phyloP scores from a whole-genome alignment of 2,797 vertebrate species.

The Intellagama lesueurii region DNA sequence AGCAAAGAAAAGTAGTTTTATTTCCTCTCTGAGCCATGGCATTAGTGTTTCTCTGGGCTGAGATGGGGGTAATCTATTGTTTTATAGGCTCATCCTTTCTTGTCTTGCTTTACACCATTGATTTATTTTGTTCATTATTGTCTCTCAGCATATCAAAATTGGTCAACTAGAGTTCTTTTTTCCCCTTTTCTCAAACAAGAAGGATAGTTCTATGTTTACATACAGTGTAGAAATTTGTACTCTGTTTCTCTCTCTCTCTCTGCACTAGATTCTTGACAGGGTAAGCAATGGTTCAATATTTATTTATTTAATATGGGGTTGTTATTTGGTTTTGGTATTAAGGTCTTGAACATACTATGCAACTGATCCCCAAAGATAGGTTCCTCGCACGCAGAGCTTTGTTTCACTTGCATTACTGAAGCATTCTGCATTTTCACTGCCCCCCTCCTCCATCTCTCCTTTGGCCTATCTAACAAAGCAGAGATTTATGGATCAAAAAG shows the following conservation, averaged over 20 bases:
- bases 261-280: not conserved
- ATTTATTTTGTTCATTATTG: slow-evolving; percentile 28
- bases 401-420: not conserved
- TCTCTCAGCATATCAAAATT: not conserved
- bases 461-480: not conserved
- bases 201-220: not conserved
- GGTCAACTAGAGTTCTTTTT: slow-evolving; percentile 2
- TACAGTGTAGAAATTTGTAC: not conserved
- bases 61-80: slow-evolving; percentile 5
- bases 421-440: not conserved
- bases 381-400: not conserved
- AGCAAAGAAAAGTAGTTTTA: not conserved
- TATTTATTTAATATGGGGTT: too few relatives aligned
- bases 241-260: not conserved
- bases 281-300: not conserved
- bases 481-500: slow-evolving; percentile 20
- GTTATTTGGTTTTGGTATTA: not conserved
- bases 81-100: slow-evolving; percentile 38
- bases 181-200: slow-evolving; percentile 8
- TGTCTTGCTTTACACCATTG: slow-evolving; percentile 15
- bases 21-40: slow-evolving; percentile 28
- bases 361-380: not conserved
- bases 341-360: not conserved
- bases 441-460: not conserved
- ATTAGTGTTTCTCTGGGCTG: slow-evolving; percentile 21